These are phyloP conservation scores for Callyntrura sp. DNA, from an alignment of 2,888 invertebrate genomes.

Conservation along the genomic window DNA sequence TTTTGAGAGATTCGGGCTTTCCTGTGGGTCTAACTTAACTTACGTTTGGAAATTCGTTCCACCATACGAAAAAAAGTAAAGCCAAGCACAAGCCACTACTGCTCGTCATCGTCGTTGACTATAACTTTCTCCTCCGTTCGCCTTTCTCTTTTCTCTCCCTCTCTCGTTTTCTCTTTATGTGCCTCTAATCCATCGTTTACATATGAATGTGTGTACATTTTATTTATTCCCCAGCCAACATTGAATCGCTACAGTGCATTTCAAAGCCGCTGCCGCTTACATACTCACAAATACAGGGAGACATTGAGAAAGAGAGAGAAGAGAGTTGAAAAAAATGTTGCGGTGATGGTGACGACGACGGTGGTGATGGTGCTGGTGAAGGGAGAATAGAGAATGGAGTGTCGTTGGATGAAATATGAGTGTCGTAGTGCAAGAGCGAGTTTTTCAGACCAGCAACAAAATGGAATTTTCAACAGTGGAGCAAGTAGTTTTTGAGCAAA, in stretches of 20 bases:
- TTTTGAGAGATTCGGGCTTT: not conserved
- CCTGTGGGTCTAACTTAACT: too few relatives aligned
- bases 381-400: constrained; percentile 69
- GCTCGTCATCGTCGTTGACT: constrained; percentile 23
- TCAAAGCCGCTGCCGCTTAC: too few relatives aligned
- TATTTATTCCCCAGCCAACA: constrained; percentile 52
- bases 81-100: constrained; percentile 23
- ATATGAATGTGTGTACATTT: constrained; percentile 40
- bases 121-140: not conserved
- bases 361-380: constrained; percentile 34
- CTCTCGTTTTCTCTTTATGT: not conserved
- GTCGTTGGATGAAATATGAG: constrained; percentile 78
- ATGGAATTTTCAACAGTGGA: constrained; percentile 63
- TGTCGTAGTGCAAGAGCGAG: constrained; percentile 70
- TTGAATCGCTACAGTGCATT: constrained; percentile 51
- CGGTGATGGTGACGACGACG: constrained; percentile 40
- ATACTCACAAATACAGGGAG: constrained; percentile 3
- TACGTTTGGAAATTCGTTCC: constrained; percentile 1
- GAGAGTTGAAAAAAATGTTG: constrained; percentile 57
- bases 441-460: constrained; percentile 56
- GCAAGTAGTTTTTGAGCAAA: constrained; percentile 4
- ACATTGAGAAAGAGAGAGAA: constrained; percentile 41
- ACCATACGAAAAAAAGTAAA: constrained; percentile 2
- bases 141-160: not conserved
- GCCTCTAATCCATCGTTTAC: not conserved